Evolutionary conservation across 2,113 vertebrate genomes (phyloP), one percentile per base, ranked within the genome.

Genomic region (Dromas ardeola): DNA sequence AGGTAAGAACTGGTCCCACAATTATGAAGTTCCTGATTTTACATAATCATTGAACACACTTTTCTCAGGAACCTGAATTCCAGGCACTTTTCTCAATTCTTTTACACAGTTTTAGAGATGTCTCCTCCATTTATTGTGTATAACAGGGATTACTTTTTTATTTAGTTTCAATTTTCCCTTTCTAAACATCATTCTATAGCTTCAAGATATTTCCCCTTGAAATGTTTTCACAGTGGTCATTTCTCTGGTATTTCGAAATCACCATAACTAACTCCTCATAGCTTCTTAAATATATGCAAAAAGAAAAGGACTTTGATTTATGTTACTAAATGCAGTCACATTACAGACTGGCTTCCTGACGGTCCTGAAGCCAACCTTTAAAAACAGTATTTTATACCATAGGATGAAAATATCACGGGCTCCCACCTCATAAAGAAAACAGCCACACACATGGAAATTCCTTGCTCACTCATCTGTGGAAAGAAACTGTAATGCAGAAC

Each of bases 141-240:
- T 53, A 89, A 43, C 32, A 29, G 30, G 65, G 25, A 94, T 58
- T 69, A 78, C 27, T 78, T 81, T 71, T 76, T 74, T 16, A 76
- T 92, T 95, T 81, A 74, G 43, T 63, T 95, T 90, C 76, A 93
- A 93, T 61, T 86, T 52, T 63, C 59, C 69, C 84, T 87, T 95
- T 38, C 80, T 91, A 90, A 94, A 90, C 50, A 80, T 53, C 5
- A 5, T 55, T 86, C 66, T 61, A 22, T 10, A 81, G 67, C 42
- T 80, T 67, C 36, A 40, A 92, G 82, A 59, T 40, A 86, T 70
- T 84, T 87, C 71, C 62, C 34, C 84, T 80, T 80, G 73, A 86
- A 91, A 91, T 45, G 20, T 43, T 85, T 73, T 85, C 67, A 67
- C 21, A 55, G 45, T 40, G 58, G 76, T 38, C 1, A 0, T 58